Evolutionary conservation across 2,113 vertebrate genomes (phyloP).

Genomic region (Dasyprocta punctata): DNA sequence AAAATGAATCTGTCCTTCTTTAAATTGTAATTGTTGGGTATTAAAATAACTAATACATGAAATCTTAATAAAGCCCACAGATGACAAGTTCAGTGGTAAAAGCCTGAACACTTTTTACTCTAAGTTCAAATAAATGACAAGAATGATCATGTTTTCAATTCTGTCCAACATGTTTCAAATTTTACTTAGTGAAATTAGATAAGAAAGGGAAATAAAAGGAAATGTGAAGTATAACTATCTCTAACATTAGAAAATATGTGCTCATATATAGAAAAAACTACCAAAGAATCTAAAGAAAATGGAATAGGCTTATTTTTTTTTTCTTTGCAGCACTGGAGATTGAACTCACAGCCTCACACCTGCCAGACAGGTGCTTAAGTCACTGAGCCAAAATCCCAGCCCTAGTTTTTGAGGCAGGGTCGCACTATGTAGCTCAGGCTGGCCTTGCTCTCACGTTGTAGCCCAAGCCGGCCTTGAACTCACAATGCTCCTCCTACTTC

Average conservation of each 20-base stretch:
- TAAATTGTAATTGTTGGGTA: too few species aligned
- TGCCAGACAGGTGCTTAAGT: too few species aligned
- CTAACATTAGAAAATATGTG: background rate
- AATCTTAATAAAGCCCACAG: background rate
- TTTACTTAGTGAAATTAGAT: background rate
- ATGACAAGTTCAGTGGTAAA: background rate
- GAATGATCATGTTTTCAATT: background rate
- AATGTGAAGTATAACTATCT: background rate
- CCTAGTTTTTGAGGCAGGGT: too few species aligned
- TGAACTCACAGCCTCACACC: too few species aligned
- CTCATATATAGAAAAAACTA: background rate
- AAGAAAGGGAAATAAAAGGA: background rate
- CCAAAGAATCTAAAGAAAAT: background rate
- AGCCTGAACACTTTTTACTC: background rate
- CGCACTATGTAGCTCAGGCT: too few species aligned
- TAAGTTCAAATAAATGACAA: background rate
- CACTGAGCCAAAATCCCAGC: too few species aligned
- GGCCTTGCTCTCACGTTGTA: too few species aligned
- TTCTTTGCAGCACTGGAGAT: too few species aligned
- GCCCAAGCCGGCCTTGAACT: too few species aligned
- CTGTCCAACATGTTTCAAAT: background rate
- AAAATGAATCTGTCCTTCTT: too few species aligned
- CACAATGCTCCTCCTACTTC: too few species aligned
- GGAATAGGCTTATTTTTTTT: background rate
- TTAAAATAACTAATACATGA: too few species aligned